Percentiles rank a stretch among this genome's conserved stretches.
These are phyloP conservation scores for Microctenopoma lineatum DNA, from an alignment of 2,797 vertebrate genomes.

Conservation along the genomic window DNA sequence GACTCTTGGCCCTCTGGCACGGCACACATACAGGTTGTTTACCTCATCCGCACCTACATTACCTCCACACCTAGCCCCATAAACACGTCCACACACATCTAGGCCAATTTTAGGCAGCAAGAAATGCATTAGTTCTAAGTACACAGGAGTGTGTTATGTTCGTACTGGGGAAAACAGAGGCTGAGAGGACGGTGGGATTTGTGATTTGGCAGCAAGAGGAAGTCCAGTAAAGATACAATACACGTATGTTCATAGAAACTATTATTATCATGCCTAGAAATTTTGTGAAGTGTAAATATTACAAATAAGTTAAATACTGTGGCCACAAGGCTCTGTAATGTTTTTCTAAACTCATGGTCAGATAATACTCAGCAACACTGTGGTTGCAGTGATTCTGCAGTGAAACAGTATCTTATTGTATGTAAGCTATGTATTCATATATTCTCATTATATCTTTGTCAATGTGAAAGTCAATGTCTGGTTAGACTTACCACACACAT, in stretches of 20 bases:
- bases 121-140: constrained; percentile 69
- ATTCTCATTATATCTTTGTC: no score
- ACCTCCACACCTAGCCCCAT: constrained; percentile 37
- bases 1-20: constrained; percentile 19
- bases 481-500: no score
- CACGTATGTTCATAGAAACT: constrained; percentile 63
- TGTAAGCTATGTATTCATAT: no score
- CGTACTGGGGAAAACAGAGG: constrained; percentile 47
- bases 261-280: constrained; percentile 72
- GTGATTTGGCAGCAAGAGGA: constrained; percentile 48
- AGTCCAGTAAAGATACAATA: constrained; percentile 61
- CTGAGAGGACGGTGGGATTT: constrained; percentile 51
- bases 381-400: background rate
- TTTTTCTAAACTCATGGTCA: constrained; percentile 35
- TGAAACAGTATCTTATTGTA: background rate
- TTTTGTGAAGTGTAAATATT: constrained; percentile 66
- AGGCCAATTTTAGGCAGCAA: constrained; percentile 31
- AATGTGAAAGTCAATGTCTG: background rate
- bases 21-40: constrained; percentile 29
- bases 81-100: constrained; percentile 44
- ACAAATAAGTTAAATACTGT: constrained; percentile 64
- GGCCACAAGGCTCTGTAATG: constrained; percentile 32
- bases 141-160: constrained; percentile 65
- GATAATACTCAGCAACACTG: constrained; percentile 13
- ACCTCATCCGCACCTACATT: constrained; percentile 24